phyloP scores from a whole-genome alignment of 1,140 invertebrate species.

The Ylistrum balloti region DNA sequence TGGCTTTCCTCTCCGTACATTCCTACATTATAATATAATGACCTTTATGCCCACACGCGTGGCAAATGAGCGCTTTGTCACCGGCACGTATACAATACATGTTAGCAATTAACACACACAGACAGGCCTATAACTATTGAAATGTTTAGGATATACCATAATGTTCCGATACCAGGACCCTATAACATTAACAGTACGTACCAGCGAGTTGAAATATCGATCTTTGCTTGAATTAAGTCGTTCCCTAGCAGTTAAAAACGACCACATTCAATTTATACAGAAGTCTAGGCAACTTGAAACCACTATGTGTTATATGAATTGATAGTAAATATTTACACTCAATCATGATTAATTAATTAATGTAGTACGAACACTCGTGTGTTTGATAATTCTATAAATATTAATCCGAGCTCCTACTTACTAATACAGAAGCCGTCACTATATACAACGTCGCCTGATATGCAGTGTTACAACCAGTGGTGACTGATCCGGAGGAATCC shows the following conservation, averaged over 20 bases:
- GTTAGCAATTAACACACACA: background rate
- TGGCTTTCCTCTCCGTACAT: background rate
- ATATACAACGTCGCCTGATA: too few species aligned
- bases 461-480: too few species aligned
- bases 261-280: background rate
- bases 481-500: too few species aligned
- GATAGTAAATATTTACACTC: background rate
- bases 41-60: background rate
- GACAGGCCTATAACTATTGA: background rate
- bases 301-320: background rate
- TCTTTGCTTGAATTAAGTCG: background rate
- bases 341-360: conserved; percentile 7
- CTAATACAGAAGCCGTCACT: too few species aligned
- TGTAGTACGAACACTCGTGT: background rate
- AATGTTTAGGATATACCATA: conserved; percentile 8
- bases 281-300: background rate
- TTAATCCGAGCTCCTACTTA: too few species aligned
- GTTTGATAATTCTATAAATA: background rate
- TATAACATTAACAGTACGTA: background rate
- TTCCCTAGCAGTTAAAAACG: background rate
- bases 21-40: background rate
- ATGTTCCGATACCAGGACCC: background rate
- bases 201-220: background rate
- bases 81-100: background rate
- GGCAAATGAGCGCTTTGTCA: background rate